Evolutionary conservation across 2,888 invertebrate species (phyloP).

Genomic region (Tolmerus cingulatus): DNA sequence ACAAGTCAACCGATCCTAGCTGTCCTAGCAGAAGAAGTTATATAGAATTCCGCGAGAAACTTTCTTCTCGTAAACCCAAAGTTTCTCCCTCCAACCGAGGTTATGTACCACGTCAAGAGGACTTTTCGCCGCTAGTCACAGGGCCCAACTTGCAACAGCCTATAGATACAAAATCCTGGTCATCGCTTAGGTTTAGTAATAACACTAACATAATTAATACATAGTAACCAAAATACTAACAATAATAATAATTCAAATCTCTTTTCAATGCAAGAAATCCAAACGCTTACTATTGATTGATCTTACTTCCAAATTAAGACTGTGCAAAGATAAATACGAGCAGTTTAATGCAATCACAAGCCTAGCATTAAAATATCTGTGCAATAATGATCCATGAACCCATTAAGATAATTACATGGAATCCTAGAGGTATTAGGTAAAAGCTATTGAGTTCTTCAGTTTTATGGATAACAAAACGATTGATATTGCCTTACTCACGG

Average conservation of each 20-base stretch:
- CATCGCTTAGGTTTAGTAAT: no score
- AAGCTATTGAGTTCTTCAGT: conserved; percentile 26
- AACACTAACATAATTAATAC: no score
- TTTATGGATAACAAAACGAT: conserved; percentile 37
- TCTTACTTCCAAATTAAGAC: neutral
- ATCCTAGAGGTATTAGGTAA: conserved; percentile 31
- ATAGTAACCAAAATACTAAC: neutral
- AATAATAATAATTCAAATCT: neutral
- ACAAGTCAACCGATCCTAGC: neutral
- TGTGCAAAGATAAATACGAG: neutral
- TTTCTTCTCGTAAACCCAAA: neutral
- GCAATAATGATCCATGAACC: neutral
- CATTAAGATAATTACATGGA: conserved; percentile 27
- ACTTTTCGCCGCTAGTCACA: neutral
- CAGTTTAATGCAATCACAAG: neutral
- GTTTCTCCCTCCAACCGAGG: neutral
- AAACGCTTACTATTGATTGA: neutral
- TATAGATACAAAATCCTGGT: no score
- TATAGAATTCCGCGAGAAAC: neutral
- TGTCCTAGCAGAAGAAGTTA: neutral
- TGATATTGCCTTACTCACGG: conserved; percentile 43
- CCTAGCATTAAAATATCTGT: neutral
- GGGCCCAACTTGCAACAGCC: no score
- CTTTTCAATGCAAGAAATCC: neutral
- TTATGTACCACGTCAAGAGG: neutral